Conservation (phyloP, 1,140 invertebrate species). For the Drosophila melanogaster region DNA sequence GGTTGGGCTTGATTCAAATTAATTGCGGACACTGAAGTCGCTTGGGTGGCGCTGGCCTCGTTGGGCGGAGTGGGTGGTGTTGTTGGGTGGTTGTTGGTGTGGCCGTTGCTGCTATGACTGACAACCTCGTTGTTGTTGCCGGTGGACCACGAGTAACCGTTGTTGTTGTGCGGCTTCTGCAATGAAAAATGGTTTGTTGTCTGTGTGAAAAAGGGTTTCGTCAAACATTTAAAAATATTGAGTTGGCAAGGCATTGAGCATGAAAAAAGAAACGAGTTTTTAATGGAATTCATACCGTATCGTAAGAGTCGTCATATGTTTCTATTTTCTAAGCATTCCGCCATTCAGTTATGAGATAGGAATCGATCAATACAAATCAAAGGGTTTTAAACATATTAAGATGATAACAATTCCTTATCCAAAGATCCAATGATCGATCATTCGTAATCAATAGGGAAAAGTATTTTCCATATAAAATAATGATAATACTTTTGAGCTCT, state of each 20-base stretch:
- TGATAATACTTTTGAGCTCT: not conserved
- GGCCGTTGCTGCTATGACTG: conserved; percentile 21
- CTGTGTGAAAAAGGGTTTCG: conserved; percentile 51
- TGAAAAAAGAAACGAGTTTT: conserved; percentile 66
- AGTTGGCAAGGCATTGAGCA: conserved; percentile 42
- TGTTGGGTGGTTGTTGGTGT: conserved; percentile 51
- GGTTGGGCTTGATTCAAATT: conserved; percentile 74
- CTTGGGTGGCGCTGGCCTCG: conserved; percentile 40
- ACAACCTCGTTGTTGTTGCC: conserved; percentile 49
- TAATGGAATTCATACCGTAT: conserved; percentile 47
- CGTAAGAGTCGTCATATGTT: not conserved
- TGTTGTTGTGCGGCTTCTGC: conserved; percentile 67
- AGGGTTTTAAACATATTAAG: too few species aligned
- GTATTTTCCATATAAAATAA: not conserved
- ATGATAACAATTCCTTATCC: too few species aligned
- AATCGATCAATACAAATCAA: not conserved
- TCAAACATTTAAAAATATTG: conserved; percentile 39
- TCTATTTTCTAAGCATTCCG: too few species aligned
- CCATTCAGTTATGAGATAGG: not conserved
- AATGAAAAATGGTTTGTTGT: conserved; percentile 58
- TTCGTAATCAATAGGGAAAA: not conserved
- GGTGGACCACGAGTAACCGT: conserved; percentile 64
- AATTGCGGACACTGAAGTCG: conserved; percentile 67
- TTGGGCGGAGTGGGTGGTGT: conserved; percentile 47
- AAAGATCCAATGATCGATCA: too few species aligned